Evolutionary conservation across 2,797 vertebrate species (phyloP), one percentile per base, ranked within the genome.

Genomic region (Sebastes elongatus): DNA sequence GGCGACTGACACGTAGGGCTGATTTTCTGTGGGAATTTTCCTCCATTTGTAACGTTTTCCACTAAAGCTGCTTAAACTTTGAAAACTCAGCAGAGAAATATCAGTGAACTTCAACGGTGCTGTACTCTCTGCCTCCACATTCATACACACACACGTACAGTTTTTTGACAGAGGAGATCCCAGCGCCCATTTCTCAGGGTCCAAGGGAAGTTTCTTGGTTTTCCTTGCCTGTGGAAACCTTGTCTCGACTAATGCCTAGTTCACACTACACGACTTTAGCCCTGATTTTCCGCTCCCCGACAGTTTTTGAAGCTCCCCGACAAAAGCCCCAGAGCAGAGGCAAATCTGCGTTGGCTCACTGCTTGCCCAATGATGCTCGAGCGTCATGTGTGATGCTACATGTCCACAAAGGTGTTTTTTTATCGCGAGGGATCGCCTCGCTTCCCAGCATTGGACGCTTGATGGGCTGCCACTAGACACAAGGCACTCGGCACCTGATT

Each of bases 181-280:
- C 90, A 88, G 64, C 80, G 81, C 85, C 92, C 92, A 92, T 88
- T 92, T 94, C 95, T 96, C 95, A 95, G 95, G 96, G 94, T 96
- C 86, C 89, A 86, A 85, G 69, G 53, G 14, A 84, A 90, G 80
- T 85, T 89, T 81, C n/a, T 71, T 66, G 71, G 72, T 11, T 18
- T 66, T 88, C 56, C 78, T 89, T 66, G 71, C 76, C 87, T 88
- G 84, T 91, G 86, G 82, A 90, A 90, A 88, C 83, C 56, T 86
- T 86, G 82, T 71, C 62, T 87, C 38, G 22, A 75, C 68, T 46
- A 46, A 8, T 46, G 42, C 42, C 42, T 8, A 0, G 42, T 46
- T 46, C 42, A 46, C 42, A 46, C 16, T 20, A 46, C 42, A 46
- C 16, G 42, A 46, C 42, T 46, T 18, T 46, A 46, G 42, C 16